Conservation (phyloP, 2,797 vertebrate genomes). For the Malurus leucopterus region DNA sequence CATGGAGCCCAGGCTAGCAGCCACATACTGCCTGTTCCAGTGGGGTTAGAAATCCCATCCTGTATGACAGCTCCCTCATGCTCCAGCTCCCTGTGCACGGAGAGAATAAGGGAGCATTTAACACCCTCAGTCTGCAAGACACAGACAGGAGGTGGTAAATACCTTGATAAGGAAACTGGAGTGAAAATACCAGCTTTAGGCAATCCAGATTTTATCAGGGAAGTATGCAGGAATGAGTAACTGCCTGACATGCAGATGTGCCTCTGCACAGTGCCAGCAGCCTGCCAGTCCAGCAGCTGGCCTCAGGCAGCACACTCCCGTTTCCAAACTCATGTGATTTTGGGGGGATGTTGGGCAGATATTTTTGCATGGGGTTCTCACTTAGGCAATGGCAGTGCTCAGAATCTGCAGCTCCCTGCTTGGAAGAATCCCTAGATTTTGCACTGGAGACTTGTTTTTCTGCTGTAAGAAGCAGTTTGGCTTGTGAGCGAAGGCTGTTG, state of each 20-base stretch:
- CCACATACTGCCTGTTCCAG: not conserved
- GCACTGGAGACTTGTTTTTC: not conserved
- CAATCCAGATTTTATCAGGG: constrained; percentile 60
- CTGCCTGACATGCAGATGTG: constrained; percentile 50
- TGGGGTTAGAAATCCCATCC: constrained; percentile 10
- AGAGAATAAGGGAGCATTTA: not conserved
- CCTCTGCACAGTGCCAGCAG: constrained; percentile 31
- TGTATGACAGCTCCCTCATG: not conserved
- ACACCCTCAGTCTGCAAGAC: constrained; percentile 16
- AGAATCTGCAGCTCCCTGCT: not conserved
- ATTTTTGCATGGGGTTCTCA: not conserved
- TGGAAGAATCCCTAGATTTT: not conserved
- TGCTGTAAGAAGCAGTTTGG: not conserved
- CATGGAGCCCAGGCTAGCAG: not conserved
- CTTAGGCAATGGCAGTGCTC: not conserved
- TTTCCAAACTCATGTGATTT: not conserved
- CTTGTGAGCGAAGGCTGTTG: not conserved
- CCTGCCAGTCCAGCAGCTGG: constrained; percentile 37
- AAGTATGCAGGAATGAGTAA: constrained; percentile 59
- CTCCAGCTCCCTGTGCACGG: not conserved
- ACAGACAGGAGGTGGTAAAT: constrained; percentile 54
- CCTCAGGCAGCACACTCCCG: not conserved
- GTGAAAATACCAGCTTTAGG: constrained; percentile 60
- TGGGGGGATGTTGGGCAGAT: not conserved
- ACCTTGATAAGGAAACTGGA: constrained; percentile 61